Conservation (phyloP, 2,888 invertebrate genomes). For the Andrena chrysosceles region DNA sequence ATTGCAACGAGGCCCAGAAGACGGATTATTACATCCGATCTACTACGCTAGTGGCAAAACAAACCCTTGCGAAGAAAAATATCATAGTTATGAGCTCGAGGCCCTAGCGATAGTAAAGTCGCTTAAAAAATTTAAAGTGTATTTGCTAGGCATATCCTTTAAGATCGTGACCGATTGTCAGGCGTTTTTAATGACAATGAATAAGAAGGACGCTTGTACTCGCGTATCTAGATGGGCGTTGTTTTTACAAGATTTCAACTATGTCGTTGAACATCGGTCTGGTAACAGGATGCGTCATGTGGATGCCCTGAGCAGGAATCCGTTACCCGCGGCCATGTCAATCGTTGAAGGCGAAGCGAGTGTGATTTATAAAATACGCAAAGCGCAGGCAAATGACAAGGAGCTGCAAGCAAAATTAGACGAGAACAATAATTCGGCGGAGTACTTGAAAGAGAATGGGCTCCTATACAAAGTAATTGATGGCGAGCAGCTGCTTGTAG, state of each 20-base stretch:
- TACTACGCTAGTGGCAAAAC: constrained; percentile 69
- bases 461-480: background rate
- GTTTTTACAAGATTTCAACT: background rate
- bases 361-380: background rate
- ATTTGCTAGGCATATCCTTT: constrained; percentile 9
- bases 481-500: background rate
- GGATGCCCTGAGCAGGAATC: background rate
- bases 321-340: background rate
- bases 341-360: background rate
- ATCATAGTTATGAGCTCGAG: constrained; percentile 34
- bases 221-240: background rate
- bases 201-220: background rate
- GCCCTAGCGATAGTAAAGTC: constrained; percentile 18
- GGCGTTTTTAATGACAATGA: background rate
- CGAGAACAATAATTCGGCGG: background rate
- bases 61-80: constrained; percentile 56
- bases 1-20: constrained; percentile 60
- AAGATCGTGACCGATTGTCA: constrained; percentile 51
- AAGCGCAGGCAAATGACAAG: background rate
- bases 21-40: constrained; percentile 60
- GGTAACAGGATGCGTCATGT: background rate
- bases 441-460: background rate
- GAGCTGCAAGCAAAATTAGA: background rate
- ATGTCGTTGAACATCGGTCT: background rate
- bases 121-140: constrained; percentile 14